Evolutionary conservation across 2,113 vertebrate genomes (phyloP).

Genomic region (Ramphastos sulfuratus): DNA sequence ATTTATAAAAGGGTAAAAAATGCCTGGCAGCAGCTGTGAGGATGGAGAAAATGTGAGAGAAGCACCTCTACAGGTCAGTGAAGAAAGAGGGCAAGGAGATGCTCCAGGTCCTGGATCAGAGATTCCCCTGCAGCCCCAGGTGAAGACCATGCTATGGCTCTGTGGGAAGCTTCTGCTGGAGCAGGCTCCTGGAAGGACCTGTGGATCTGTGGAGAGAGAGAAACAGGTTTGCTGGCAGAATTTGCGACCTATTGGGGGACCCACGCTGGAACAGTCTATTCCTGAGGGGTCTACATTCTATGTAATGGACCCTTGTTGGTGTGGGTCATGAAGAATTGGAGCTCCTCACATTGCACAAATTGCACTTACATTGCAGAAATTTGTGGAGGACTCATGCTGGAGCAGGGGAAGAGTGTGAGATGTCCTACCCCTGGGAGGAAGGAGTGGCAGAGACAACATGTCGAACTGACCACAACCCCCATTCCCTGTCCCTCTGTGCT

Average conservation of each 20-base stretch:
- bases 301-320: too few species aligned
- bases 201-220: accelerated
- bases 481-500: too few species aligned
- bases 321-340: neutral
- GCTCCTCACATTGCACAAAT: too few species aligned
- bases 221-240: neutral
- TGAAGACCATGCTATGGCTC: neutral
- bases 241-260: accelerated
- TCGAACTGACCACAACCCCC: too few species aligned
- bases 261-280: accelerated
- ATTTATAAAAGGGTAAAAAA: too few species aligned
- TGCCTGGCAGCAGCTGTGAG: neutral
- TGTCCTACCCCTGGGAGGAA: too few species aligned
- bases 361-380: too few species aligned
- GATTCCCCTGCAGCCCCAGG: neutral
- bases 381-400: too few species aligned
- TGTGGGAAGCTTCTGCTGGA: too few species aligned
- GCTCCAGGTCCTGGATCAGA: neutral
- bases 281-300: neutral
- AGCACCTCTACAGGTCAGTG: neutral
- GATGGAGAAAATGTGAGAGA: neutral
- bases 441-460: too few species aligned
- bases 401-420: too few species aligned
- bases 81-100: neutral
- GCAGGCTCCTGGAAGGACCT: neutral